phyloP scores from a whole-genome alignment of 2,888 invertebrate species.

The Linyphia triangularis region DNA sequence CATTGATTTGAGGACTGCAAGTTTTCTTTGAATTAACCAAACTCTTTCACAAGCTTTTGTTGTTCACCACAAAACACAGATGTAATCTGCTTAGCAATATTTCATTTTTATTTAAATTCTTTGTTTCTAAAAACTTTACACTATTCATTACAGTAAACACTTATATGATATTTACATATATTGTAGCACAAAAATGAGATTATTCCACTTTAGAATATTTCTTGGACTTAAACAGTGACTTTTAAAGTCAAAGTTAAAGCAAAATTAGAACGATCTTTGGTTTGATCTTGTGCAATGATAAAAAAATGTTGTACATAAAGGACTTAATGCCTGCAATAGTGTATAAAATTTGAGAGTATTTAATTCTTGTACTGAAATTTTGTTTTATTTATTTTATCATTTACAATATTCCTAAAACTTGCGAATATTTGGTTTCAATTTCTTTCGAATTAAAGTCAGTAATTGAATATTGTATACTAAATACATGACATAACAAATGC shows the following conservation, averaged over 20 bases:
- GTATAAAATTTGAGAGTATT: neutral
- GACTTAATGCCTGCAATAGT: slow-evolving; percentile 5
- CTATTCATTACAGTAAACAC: neutral
- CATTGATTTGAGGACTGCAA: slow-evolving; percentile 31
- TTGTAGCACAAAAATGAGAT: slow-evolving; percentile 21
- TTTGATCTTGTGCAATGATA: slow-evolving; percentile 28
- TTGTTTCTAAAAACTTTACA: slow-evolving; percentile 1
- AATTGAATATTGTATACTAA: slow-evolving; percentile 12
- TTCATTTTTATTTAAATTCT: neutral
- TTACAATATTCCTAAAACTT: neutral
- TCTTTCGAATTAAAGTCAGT: neutral
- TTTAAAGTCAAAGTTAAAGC: neutral
- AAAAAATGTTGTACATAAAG: slow-evolving; percentile 41
- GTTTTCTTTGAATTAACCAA: slow-evolving; percentile 1
- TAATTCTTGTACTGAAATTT: neutral
- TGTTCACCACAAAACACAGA: slow-evolving; percentile 36
- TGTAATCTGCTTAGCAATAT: slow-evolving; percentile 48
- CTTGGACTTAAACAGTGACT: slow-evolving; percentile 32
- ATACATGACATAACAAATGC: slow-evolving; percentile 70
- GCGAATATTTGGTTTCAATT: neutral
- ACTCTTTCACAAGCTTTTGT: neutral
- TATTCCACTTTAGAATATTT: slow-evolving; percentile 52
- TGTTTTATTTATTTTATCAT: neutral
- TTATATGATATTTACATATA: neutral
- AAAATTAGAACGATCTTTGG: slow-evolving; percentile 4